phyloP scores from a whole-genome alignment of 2,797 vertebrate genomes.

The Choloepus didactylus region DNA sequence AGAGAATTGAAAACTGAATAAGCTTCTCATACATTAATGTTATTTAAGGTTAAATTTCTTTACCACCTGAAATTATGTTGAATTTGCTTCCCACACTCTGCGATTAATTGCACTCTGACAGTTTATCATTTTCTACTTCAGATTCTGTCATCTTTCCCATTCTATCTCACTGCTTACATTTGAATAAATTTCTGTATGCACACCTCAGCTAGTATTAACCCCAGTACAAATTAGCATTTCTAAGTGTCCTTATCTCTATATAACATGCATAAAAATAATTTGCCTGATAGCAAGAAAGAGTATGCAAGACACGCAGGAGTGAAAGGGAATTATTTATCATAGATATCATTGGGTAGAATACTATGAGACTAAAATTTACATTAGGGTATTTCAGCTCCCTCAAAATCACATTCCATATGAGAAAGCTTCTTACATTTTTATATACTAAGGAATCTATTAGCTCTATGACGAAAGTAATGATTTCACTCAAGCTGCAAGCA shows the following conservation, averaged over 20 bases:
- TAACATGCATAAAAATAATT: slow-evolving; percentile 13
- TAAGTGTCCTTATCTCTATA: slow-evolving; percentile 44
- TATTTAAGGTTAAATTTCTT: slow-evolving; percentile 19
- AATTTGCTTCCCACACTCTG: not conserved
- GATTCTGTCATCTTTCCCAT: not conserved
- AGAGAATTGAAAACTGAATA: not conserved
- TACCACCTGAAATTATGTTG: slow-evolving; percentile 27
- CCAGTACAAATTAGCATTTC: slow-evolving; percentile 59
- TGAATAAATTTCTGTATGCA: slow-evolving; percentile 37
- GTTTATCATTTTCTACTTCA: slow-evolving; percentile 26
- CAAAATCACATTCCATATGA: slow-evolving; percentile 17
- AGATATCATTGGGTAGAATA: slow-evolving; percentile 16
- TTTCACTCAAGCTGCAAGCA: slow-evolving; percentile 30
- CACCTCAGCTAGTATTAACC: not conserved
- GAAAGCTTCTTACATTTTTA: slow-evolving; percentile 38
- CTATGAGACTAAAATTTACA: slow-evolving; percentile 45
- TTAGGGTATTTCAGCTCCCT: not conserved
- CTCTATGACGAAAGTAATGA: slow-evolving; percentile 4
- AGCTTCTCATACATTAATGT: not conserved
- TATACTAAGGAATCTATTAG: not conserved
- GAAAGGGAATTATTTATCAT: slow-evolving; percentile 63
- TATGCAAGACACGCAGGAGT: slow-evolving; percentile 29
- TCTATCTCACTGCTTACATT: slow-evolving; percentile 28
- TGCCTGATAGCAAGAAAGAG: slow-evolving; percentile 34
- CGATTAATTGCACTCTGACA: not conserved